A percentile compares a stretch with the other conserved stretches of the same genome.
Evolutionary conservation across 2,113 vertebrate genomes (phyloP).

Genomic region (Ceuthmochares aereus): DNA sequence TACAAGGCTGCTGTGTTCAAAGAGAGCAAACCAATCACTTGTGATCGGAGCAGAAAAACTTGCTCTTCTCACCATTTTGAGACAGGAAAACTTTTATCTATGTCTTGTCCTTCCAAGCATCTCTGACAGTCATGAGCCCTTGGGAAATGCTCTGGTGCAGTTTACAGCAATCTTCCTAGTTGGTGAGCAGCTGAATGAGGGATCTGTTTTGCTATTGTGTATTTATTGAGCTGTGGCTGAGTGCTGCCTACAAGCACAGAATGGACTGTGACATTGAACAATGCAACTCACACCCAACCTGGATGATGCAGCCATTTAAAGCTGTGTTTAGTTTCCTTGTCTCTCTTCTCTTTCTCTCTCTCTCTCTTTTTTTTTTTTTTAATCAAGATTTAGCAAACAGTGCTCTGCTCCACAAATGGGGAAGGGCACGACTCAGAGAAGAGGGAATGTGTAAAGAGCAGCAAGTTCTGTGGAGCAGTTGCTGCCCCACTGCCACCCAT

Average conservation of each 20-base stretch:
- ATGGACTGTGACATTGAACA: neutral
- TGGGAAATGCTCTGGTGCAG: neutral
- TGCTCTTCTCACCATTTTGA: neutral
- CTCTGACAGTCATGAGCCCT: neutral
- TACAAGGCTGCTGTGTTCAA: neutral
- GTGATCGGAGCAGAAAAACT: neutral
- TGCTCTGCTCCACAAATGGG: neutral
- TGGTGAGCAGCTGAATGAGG: neutral
- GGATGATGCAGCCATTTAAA: neutral
- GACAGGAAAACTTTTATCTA: neutral
- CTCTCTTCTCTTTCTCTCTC: neutral
- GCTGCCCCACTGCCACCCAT: neutral
- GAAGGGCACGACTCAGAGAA: neutral
- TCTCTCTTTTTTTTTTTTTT: no score
- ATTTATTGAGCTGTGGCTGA: neutral
- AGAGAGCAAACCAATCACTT: neutral
- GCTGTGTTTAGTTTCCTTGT: neutral
- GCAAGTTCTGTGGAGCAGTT: neutral
- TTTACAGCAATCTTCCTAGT: neutral
- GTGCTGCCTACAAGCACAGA: neutral
- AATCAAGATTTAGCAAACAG: neutral
- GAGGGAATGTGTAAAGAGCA: rapidly evolving
- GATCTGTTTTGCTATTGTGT: neutral
- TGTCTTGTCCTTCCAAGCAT: neutral
- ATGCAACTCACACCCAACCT: neutral